Evolutionary conservation across 2,888 invertebrate genomes (phyloP).

Genomic region (Coenonympha arcania): DNA sequence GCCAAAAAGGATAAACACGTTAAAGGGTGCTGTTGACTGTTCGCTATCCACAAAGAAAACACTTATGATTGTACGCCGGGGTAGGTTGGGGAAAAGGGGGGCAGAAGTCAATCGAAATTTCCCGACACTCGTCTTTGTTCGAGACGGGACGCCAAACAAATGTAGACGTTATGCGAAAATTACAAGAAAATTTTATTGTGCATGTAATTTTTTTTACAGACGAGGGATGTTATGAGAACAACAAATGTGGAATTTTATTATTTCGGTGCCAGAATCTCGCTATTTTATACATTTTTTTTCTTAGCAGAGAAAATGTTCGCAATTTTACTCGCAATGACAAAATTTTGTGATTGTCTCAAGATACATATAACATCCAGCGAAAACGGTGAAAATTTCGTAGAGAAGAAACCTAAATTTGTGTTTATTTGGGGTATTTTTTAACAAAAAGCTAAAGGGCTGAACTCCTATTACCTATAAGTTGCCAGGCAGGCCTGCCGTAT

Average conservation of each 20-base stretch:
- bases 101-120: slow-evolving; percentile 62
- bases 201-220: slow-evolving; percentile 7
- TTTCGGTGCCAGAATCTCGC: not conserved
- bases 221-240: not conserved
- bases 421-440: too few relatives aligned
- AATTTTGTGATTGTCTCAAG: too few relatives aligned
- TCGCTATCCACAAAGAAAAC: slow-evolving; percentile 71
- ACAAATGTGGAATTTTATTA: not conserved
- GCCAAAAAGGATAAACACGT: slow-evolving; percentile 68
- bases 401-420: too few relatives aligned
- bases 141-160: slow-evolving; percentile 18
- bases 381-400: too few relatives aligned
- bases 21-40: slow-evolving; percentile 60
- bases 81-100: slow-evolving; percentile 29
- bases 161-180: slow-evolving; percentile 9
- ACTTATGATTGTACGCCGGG: slow-evolving; percentile 57
- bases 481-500: too few relatives aligned
- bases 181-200: slow-evolving; percentile 17
- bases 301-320: not conserved
- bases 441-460: too few relatives aligned
- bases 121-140: slow-evolving; percentile 24
- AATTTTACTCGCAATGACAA: too few relatives aligned
- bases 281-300: not conserved
- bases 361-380: too few relatives aligned
- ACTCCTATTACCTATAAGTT: too few relatives aligned